Percentiles rank a stretch among this genome's conserved stretches.
phyloP scores from a whole-genome alignment of 2,797 vertebrate genomes.

The Sphenopsis melanotis region DNA sequence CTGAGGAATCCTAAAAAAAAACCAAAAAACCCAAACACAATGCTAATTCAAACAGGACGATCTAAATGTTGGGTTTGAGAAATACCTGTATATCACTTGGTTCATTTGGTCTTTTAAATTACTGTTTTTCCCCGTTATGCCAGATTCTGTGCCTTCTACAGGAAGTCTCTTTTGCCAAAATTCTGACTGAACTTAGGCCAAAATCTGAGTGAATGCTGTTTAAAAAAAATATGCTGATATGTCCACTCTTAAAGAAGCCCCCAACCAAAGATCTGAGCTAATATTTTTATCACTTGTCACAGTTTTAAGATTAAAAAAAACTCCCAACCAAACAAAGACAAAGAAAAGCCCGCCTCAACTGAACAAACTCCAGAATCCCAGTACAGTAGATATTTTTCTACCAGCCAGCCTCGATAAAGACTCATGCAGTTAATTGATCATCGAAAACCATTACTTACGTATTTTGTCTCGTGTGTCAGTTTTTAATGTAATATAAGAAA shows the following conservation, averaged over 20 bases:
- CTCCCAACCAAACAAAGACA: neutral
- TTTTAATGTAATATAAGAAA: neutral
- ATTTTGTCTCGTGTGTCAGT: neutral
- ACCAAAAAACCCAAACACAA: neutral
- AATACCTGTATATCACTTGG: neutral
- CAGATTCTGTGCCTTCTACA: neutral
- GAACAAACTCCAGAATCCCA: neutral
- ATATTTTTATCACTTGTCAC: neutral
- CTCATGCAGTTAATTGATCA: neutral
- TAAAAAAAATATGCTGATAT: neutral
- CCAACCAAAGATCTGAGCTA: neutral
- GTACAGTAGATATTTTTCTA: neutral
- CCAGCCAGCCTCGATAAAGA: neutral
- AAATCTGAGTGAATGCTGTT: neutral
- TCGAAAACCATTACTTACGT: neutral
- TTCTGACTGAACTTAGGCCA: neutral
- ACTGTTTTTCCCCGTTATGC: fast-evolving
- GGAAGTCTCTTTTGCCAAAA: neutral
- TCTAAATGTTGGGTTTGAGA: neutral
- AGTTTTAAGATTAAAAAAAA: neutral
- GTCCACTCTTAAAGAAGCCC: neutral
- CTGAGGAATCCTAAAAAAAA: neutral
- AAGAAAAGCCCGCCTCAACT: neutral
- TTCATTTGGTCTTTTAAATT: neutral
- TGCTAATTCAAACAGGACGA: neutral